Conservation (phyloP, 2,113 vertebrate genomes). For the Coptodon bakossiorum region DNA sequence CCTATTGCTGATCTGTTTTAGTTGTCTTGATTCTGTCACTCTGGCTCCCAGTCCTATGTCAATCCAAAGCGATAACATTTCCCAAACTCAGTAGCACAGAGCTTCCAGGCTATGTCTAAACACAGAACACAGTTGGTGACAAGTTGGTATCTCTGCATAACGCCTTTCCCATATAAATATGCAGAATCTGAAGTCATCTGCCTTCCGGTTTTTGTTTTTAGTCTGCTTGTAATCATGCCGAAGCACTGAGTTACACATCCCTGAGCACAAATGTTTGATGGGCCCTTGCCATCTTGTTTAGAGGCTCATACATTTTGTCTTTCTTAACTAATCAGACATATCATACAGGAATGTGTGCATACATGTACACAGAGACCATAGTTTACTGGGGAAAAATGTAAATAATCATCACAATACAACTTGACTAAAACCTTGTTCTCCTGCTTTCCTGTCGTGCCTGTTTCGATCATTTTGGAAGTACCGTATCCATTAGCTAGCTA, state of each 20-base stretch:
- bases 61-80: neutral
- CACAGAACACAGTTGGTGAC: neutral
- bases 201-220: neutral
- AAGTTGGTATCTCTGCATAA: neutral
- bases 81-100: neutral
- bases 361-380: neutral
- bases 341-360: neutral
- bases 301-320: neutral
- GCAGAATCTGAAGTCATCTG: neutral
- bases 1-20: neutral
- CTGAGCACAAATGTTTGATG: neutral
- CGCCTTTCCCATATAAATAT: neutral
- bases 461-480: neutral
- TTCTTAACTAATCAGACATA: neutral
- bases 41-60: neutral
- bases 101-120: neutral
- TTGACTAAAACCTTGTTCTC: neutral
- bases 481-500: neutral
- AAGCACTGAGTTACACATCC: neutral
- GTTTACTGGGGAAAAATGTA: neutral
- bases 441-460: neutral
- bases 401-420: neutral
- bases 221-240: neutral
- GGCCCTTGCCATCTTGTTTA: neutral
- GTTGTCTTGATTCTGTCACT: neutral